These are phyloP conservation scores for Sebastes matsubarae DNA, from an alignment of 2,797 vertebrate genomes.

Conservation along the genomic window DNA sequence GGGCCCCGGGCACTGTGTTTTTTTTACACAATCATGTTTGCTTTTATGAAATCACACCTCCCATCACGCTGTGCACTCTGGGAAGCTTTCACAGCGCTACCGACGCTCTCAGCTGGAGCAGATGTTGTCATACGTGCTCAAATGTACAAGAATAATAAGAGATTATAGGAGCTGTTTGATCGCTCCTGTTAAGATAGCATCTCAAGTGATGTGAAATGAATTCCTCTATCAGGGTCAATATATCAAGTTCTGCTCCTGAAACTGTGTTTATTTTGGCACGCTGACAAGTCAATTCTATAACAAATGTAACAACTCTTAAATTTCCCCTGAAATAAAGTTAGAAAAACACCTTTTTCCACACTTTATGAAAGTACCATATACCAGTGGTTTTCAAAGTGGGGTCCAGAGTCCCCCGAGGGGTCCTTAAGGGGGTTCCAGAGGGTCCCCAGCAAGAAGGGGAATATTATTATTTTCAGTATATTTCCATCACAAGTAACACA, in stretches of 20 bases:
- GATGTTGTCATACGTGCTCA: constrained; percentile 50
- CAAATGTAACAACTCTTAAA: not conserved
- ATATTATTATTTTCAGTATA: too few species aligned
- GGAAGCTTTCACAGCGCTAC: constrained; percentile 45
- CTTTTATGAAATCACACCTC: constrained; percentile 58
- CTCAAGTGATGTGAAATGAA: constrained; percentile 18
- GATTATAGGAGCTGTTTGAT: constrained; percentile 30
- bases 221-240: not conserved
- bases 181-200: constrained; percentile 26
- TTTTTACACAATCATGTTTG: constrained; percentile 24
- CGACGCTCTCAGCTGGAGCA: constrained; percentile 53
- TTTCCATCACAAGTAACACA: too few species aligned
- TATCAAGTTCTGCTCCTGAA: constrained; percentile 16
- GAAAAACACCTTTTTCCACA: not conserved
- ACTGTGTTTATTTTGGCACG: constrained; percentile 30
- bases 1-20: constrained; percentile 20
- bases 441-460: too few species aligned
- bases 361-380: not conserved
- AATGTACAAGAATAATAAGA: constrained; percentile 53
- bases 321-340: not conserved
- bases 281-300: not conserved
- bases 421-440: too few species aligned
- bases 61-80: constrained; percentile 43
- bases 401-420: too few species aligned
- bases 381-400: not conserved